Conservation (phyloP, 2,113 vertebrate species). For the Centropus bengalensis region DNA sequence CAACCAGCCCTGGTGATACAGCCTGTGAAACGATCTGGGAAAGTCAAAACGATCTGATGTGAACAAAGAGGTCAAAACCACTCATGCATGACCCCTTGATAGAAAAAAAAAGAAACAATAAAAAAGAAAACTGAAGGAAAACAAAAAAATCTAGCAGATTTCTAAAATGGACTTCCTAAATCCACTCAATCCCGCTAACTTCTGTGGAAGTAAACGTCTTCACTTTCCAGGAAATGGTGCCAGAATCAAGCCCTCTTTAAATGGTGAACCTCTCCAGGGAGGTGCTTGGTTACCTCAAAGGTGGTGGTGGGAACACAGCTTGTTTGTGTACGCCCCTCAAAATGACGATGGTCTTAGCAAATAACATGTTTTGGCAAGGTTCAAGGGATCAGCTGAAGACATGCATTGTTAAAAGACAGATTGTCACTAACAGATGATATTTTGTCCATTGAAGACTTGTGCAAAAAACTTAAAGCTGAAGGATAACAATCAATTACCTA, state of each 20-base stretch:
- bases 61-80: neutral
- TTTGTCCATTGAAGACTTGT: neutral
- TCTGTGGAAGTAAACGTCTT: neutral
- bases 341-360: neutral
- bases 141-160: neutral
- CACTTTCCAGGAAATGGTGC: neutral
- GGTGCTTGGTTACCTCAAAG: neutral
- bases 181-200: neutral
- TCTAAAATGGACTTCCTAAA: neutral
- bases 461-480: neutral
- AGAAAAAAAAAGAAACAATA: neutral
- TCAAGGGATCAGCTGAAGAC: neutral
- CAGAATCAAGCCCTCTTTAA: neutral
- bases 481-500: neutral
- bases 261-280: neutral
- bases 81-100: neutral
- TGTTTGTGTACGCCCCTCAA: neutral
- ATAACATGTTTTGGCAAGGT: neutral
- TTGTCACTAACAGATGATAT: neutral
- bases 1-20: neutral
- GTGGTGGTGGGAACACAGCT: accelerated
- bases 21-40: neutral
- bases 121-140: neutral
- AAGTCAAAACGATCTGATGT: neutral
- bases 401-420: neutral